Conservation (phyloP, 2,888 invertebrate species). For the Drosophila phalerata region DNA sequence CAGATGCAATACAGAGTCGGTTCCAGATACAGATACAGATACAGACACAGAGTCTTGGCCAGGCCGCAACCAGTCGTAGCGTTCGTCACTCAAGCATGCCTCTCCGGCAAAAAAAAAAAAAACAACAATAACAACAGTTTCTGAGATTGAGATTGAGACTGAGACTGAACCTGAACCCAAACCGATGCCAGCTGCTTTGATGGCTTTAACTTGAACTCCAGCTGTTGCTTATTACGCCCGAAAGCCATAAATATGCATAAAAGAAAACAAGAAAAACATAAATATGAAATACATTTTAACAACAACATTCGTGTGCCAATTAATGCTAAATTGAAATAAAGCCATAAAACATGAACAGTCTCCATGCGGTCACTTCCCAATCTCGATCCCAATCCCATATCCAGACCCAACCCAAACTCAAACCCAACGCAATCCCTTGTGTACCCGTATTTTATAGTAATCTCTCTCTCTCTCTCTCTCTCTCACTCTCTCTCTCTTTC, state of each 20-base stretch:
- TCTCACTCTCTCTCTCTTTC: neutral
- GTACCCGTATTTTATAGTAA: constrained; percentile 24
- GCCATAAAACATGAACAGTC: constrained; percentile 52
- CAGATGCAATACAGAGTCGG: constrained; percentile 4
- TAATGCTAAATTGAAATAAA: constrained; percentile 76
- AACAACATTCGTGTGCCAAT: constrained; percentile 66
- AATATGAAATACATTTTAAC: constrained; percentile 44
- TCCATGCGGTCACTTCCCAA: neutral
- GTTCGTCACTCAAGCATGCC: constrained; percentile 58
- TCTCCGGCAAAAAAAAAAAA: neutral
- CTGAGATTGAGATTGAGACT: neutral
- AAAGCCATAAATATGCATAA: constrained; percentile 63
- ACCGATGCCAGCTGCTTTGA: constrained; percentile 33
- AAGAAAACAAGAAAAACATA: constrained; percentile 37
- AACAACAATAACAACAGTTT: neutral
- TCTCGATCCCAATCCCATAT: neutral
- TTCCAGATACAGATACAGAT: neutral
- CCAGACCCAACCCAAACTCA: constrained; percentile 9
- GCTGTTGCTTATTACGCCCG: constrained; percentile 47
- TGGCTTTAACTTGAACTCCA: constrained; percentile 22
- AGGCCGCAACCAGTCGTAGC: constrained; percentile 35
- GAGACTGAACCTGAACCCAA: constrained; percentile 13
- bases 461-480: constrained; percentile 5
- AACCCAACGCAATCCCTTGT: constrained; percentile 8
- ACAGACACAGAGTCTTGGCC: neutral